These are phyloP conservation scores for Danaus plexippus DNA, from an alignment of 1,140 invertebrate species.

Conservation along the genomic window DNA sequence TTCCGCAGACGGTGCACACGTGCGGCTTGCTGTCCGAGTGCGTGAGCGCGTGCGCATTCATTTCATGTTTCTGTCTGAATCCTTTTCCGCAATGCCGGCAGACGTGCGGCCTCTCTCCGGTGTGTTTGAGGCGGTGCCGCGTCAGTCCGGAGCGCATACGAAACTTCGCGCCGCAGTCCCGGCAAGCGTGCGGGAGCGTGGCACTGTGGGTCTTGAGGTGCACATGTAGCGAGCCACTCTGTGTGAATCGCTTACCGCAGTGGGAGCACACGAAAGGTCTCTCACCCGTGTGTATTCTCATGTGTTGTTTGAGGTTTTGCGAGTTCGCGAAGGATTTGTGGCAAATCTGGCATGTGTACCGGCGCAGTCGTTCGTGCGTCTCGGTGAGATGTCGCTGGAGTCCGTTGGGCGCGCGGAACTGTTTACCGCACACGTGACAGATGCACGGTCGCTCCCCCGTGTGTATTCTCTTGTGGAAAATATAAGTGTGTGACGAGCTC, in stretches of 20 bases:
- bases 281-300: slow-evolving; percentile 80
- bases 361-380: slow-evolving; percentile 76
- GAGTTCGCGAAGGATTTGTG: slow-evolving; percentile 74
- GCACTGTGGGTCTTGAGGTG: slow-evolving; percentile 71
- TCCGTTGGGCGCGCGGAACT: slow-evolving; percentile 77
- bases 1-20: slow-evolving; percentile 33
- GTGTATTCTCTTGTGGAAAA: slow-evolving; percentile 77
- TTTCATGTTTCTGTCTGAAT: slow-evolving; percentile 74
- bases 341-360: slow-evolving; percentile 70
- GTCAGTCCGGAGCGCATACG: slow-evolving; percentile 72
- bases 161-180: slow-evolving; percentile 76
- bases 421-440: slow-evolving; percentile 82
- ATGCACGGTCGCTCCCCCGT: slow-evolving; percentile 81
- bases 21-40: slow-evolving; percentile 39
- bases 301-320: slow-evolving; percentile 70
- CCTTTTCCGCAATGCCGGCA: slow-evolving; percentile 75
- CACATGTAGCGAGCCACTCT: slow-evolving; percentile 61
- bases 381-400: slow-evolving; percentile 75
- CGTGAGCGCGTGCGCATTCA: slow-evolving; percentile 70
- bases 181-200: slow-evolving; percentile 74
- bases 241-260: slow-evolving; percentile 68
- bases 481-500: slow-evolving; percentile 74
- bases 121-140: slow-evolving; percentile 76
- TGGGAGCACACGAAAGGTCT: slow-evolving; percentile 73
- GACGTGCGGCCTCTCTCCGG: slow-evolving; percentile 76